Evolutionary conservation across 2,113 vertebrate species (phyloP).

Genomic region (Podarcis raffonei): DNA sequence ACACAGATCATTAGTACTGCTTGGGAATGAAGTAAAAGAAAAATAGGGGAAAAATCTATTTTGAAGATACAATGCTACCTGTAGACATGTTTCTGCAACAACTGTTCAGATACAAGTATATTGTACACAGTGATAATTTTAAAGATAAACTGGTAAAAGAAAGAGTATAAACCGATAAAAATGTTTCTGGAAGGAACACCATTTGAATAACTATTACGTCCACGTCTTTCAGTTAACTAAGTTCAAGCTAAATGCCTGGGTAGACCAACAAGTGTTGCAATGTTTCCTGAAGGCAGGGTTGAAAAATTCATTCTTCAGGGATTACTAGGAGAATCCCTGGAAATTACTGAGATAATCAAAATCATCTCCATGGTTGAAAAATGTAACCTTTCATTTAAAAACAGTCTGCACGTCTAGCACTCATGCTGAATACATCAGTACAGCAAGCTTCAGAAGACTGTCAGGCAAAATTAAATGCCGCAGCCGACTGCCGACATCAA

Average conservation of each 20-base stretch:
- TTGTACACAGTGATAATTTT: neutral
- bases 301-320: neutral
- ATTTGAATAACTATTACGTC: neutral
- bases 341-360: neutral
- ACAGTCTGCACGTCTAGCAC: neutral
- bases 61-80: neutral
- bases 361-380: neutral
- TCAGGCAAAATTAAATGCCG: conserved; percentile 17
- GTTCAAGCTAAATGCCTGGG: neutral
- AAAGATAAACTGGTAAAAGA: neutral
- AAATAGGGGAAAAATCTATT: neutral
- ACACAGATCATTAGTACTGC: neutral
- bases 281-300: neutral
- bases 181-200: neutral
- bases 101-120: neutral
- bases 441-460: neutral
- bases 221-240: conserved; percentile 1
- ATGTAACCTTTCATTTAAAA: conserved; percentile 25
- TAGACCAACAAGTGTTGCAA: neutral
- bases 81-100: neutral
- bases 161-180: neutral
- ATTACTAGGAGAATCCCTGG: neutral
- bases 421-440: neutral
- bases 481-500: neutral
- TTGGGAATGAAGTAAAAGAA: neutral